Evolutionary conservation across 2,113 vertebrate genomes (phyloP).

Genomic region (Callopanchax toddi): DNA sequence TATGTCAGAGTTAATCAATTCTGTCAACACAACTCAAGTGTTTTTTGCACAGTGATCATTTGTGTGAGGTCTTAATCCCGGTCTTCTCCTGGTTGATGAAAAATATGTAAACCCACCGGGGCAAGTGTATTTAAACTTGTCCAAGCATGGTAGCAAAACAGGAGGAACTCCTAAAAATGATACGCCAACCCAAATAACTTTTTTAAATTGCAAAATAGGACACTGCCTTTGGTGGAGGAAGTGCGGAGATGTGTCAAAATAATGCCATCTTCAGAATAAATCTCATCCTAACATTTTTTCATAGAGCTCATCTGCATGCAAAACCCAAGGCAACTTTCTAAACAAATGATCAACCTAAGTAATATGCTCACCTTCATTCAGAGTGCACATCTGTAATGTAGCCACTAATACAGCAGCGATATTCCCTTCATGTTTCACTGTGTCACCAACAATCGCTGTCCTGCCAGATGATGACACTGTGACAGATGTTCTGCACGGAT

Average conservation of each 20-base stretch:
- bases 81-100: no score
- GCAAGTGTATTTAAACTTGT: no score
- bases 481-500: conserved; percentile 53
- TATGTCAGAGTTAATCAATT: no score
- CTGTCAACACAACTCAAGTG: no score
- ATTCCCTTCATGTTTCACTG: background rate
- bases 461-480: conserved; percentile 26
- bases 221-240: background rate
- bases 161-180: no score
- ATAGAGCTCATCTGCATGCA: background rate
- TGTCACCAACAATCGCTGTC: background rate
- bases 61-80: no score
- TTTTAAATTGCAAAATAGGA: background rate
- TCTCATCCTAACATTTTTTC: background rate
- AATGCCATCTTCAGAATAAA: background rate
- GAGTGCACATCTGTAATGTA: background rate
- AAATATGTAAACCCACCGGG: no score
- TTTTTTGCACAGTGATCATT: no score
- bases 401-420: background rate
- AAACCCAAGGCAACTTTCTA: background rate
- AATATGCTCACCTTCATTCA: background rate
- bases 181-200: no score
- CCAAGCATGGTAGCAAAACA: background rate
- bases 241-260: background rate
- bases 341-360: background rate